Percentiles rank a stretch among this genome's conserved stretches.
phyloP scores from a whole-genome alignment of 2,113 vertebrate species.

The Cryptomyrus ogoouensis region DNA sequence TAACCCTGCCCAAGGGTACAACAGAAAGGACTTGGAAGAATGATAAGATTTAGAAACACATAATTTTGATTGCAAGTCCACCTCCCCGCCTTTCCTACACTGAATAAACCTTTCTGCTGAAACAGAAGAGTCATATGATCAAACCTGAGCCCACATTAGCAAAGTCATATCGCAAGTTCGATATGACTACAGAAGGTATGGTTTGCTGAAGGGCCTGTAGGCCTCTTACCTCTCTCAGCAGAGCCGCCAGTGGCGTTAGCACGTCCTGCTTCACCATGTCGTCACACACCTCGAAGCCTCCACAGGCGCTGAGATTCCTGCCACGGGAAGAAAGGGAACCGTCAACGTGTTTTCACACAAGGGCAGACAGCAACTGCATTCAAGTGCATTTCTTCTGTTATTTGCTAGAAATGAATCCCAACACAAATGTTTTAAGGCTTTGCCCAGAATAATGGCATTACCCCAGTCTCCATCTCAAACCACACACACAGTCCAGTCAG shows the following conservation, averaged over 20 bases:
- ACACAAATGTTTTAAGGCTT: no score
- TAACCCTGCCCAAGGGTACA: neutral
- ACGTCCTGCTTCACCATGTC: conserved; percentile 91
- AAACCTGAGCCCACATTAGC: neutral
- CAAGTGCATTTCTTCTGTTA: no score
- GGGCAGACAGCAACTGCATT: no score
- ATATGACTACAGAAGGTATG: neutral
- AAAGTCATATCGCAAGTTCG: neutral
- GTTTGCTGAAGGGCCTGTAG: neutral
- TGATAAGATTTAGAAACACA: neutral
- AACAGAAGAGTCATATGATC: neutral
- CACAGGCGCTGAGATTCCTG: conserved; percentile 93
- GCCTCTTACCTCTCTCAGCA: conserved; percentile 80
- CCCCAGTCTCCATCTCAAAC: neutral
- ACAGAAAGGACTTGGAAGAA: neutral
- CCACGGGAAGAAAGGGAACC: neutral
- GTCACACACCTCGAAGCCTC: conserved; percentile 87
- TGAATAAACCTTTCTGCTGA: neutral
- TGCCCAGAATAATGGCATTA: neutral
- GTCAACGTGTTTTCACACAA: no score
- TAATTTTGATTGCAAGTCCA: neutral
- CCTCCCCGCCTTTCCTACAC: neutral
- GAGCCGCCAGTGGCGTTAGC: conserved; percentile 82
- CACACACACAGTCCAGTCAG: neutral
- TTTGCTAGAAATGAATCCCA: no score